Percentiles rank a stretch among this genome's conserved stretches.
These are phyloP conservation scores for Nematopogon swammerdamellus DNA, from an alignment of 2,888 invertebrate species.

Conservation along the genomic window DNA sequence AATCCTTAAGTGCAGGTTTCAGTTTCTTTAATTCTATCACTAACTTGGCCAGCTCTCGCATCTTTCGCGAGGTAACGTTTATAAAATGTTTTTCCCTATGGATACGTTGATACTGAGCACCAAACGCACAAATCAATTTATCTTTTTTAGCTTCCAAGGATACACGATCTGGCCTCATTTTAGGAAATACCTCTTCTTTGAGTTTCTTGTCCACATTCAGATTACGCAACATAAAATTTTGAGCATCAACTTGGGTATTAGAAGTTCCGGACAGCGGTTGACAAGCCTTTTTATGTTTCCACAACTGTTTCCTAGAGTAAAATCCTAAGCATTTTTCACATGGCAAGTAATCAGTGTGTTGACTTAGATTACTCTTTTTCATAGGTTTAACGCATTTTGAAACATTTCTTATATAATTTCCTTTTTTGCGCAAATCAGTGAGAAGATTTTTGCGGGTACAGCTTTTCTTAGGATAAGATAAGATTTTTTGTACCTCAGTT, in stretches of 20 bases:
- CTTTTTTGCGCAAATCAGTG: slow-evolving; percentile 15
- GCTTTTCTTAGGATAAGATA: slow-evolving; percentile 11
- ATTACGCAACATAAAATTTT: slow-evolving; percentile 16
- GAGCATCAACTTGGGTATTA: slow-evolving; percentile 17
- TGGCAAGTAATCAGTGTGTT: slow-evolving; percentile 14
- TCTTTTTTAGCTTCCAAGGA: slow-evolving; percentile 16
- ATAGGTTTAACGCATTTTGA: slow-evolving; percentile 13
- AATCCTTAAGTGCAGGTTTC: slow-evolving; percentile 2
- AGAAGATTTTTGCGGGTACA: slow-evolving; percentile 9
- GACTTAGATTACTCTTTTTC: slow-evolving; percentile 7
- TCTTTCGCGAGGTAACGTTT: not conserved
- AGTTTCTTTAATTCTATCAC: not conserved
- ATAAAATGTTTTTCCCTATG: too few species aligned
- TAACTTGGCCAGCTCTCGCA: slow-evolving; percentile 1
- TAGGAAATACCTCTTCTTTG: slow-evolving; percentile 15
- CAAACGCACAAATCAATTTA: slow-evolving; percentile 7
- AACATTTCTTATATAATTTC: slow-evolving; percentile 15
- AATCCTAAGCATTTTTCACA: slow-evolving; percentile 14
- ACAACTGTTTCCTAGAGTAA: slow-evolving; percentile 13
- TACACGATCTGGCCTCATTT: slow-evolving; percentile 15
- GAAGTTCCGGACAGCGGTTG: slow-evolving; percentile 7
- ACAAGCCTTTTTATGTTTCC: slow-evolving; percentile 14
- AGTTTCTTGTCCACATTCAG: slow-evolving; percentile 17
- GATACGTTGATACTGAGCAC: not conserved
- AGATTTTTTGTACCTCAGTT: slow-evolving; percentile 12